These are phyloP conservation scores for Heliconius erato DNA, from an alignment of 2,888 invertebrate species.

Conservation along the genomic window DNA sequence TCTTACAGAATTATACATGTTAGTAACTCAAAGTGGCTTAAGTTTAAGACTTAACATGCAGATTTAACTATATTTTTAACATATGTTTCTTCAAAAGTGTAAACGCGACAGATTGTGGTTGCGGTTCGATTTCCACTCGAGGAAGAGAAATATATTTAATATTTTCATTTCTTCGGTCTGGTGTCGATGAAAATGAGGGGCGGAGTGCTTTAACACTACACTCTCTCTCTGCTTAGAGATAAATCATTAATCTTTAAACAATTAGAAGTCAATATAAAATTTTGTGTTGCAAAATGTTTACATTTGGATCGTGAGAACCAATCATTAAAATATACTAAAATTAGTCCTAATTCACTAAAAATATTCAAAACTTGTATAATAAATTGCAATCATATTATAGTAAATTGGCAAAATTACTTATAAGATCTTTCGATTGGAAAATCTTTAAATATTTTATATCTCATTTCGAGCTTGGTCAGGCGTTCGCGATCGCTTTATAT, in stretches of 20 bases:
- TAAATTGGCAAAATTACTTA: neutral
- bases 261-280: neutral
- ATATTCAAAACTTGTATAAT: slow-evolving; percentile 12
- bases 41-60: too few relatives aligned
- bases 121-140: too few relatives aligned
- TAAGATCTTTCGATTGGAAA: neutral
- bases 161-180: too few relatives aligned
- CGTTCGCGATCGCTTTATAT: slow-evolving; percentile 10
- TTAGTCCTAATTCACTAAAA: neutral
- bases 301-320: slow-evolving; percentile 5
- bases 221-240: too few relatives aligned
- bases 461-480: neutral
- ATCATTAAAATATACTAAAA: neutral
- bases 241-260: neutral
- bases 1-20: too few relatives aligned
- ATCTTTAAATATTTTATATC: neutral
- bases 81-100: too few relatives aligned
- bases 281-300: neutral
- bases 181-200: too few relatives aligned
- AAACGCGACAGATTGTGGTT: too few relatives aligned
- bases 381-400: neutral
- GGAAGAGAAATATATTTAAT: too few relatives aligned
- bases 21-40: too few relatives aligned
- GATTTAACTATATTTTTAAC: too few relatives aligned
- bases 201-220: too few relatives aligned